Evolutionary conservation across 2,888 invertebrate species (phyloP), one percentile per base, ranked within the genome.

Genomic region (Adelphocoris suturalis): DNA sequence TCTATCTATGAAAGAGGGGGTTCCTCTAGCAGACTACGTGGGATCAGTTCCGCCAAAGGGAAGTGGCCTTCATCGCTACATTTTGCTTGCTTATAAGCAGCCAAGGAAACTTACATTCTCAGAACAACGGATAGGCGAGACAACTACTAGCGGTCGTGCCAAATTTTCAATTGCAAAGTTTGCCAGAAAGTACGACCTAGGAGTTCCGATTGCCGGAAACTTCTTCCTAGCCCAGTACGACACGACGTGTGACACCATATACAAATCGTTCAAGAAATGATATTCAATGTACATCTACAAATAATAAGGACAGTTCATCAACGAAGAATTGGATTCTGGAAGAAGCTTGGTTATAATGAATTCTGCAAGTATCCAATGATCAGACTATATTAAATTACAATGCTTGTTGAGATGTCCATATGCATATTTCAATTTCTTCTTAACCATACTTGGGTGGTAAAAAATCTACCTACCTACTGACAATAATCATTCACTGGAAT

Each of bases 151-250:
- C 14, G 82, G 82, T 4, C 47, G 82, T 7, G 48, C 82, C 14
- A 82, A 82, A 19, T 82, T 82, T 82, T 52, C 48, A 11, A 82
- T 82, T 52, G 47, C 82, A n/a, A 82, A 82, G 27, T 82, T 98
- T 92, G 97, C 97, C 0, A 94, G 95, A 90, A 98, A 98, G 92
- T 96, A 98, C 93, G 95, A 95, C 1, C 94, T 98, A n/a, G 97
- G 97, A 0, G 94, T 95, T 85, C 98, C 98, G 0, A 94, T 98
- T 23, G 97, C 97, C 88, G 98, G 97, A 19, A 98, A 98, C 93
- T 96, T 98, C 93, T 98, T 96, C 93, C 96, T 96, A 93, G 98
- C 98, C 0, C 95, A 97, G 93, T 98, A 95, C 93, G 98, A 98
- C 93, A 11, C 19, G 52, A 82, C 82, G 0, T 47, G 27, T 14